Base-by-base conservation (phyloP, 2,797 vertebrate species). In the Sebastes hubbsi region DNA sequence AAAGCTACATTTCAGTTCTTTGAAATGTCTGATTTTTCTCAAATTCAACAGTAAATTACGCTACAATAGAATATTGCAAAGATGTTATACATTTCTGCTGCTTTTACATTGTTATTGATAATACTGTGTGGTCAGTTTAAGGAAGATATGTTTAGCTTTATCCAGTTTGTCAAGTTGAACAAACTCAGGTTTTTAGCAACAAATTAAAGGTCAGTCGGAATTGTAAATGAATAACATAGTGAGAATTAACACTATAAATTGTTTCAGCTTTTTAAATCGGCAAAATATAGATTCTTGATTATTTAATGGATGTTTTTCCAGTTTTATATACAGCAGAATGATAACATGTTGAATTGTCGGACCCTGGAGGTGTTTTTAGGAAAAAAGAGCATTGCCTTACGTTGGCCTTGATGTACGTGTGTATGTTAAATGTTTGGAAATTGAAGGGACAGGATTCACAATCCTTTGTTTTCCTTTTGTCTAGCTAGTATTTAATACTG, bases 171-270 rank as follows among this genome's bases (percentile, higher is more conserved):
- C 60, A 69, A 67, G 59, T 83, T 82, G 77, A 89, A 84, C 81
- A 89, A 86, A 89, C 89, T 91, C 88, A 85, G 88, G 84, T 86
- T 81, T 81, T 66, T 77, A 72, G 77, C 46, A 72, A 68, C 49
- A 73, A 32, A 54, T 56, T 29, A 71, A 78, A 81, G 73, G 75
- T 87, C 70, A 67, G 79, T 80, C 32, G 16, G 16, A 67, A 14
- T 65, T 80, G 36, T 88, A 78, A 67, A 74, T 72, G 2, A 66
- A 78, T 72, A 78, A 63, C 59, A 64, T 54, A 63, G 38, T 55
- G 36, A 83, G n/a, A 61, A 52, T 60, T 67, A 60, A 64, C 63
- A 2, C n/a, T 61, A 30, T 20, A 20, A 62, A 46, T 61, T 63
- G 14, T 81, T 83, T 61, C 71, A 46, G 10, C 2, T 22, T 72